These are phyloP conservation scores for Centropus unirufus DNA, from an alignment of 2,113 vertebrate genomes.

Conservation along the genomic window DNA sequence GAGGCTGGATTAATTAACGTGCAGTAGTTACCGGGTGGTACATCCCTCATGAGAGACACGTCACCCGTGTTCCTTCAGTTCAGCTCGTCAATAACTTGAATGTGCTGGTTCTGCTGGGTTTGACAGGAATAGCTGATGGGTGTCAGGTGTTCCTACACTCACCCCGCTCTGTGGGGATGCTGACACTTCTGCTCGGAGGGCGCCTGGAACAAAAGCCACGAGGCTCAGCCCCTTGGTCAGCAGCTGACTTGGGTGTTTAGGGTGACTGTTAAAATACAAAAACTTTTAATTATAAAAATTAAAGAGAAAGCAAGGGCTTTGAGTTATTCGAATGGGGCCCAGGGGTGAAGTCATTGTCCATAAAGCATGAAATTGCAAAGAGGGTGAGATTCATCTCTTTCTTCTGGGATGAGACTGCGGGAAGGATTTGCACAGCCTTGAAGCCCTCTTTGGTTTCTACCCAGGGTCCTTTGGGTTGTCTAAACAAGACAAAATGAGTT, in stretches of 20 bases:
- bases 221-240: neutral
- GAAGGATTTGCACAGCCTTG: neutral
- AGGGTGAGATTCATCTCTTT: neutral
- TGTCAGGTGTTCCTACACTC: rapidly evolving
- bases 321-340: neutral
- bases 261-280: neutral
- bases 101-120: neutral
- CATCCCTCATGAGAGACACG: neutral
- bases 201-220: neutral
- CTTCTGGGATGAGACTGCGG: neutral
- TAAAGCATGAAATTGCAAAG: neutral
- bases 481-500: neutral
- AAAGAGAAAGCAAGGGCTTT: neutral
- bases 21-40: neutral
- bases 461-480: neutral
- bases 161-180: neutral
- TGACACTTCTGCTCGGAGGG: neutral
- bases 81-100: neutral
- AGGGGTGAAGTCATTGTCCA: neutral
- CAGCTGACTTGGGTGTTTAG: neutral
- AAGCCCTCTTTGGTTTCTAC: neutral
- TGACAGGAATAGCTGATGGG: neutral
- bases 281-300: neutral
- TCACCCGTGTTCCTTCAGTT: neutral
- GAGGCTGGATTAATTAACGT: neutral